Base-by-base conservation (phyloP, 2,797 vertebrate genomes). In the Cossypha dichroa region DNA sequence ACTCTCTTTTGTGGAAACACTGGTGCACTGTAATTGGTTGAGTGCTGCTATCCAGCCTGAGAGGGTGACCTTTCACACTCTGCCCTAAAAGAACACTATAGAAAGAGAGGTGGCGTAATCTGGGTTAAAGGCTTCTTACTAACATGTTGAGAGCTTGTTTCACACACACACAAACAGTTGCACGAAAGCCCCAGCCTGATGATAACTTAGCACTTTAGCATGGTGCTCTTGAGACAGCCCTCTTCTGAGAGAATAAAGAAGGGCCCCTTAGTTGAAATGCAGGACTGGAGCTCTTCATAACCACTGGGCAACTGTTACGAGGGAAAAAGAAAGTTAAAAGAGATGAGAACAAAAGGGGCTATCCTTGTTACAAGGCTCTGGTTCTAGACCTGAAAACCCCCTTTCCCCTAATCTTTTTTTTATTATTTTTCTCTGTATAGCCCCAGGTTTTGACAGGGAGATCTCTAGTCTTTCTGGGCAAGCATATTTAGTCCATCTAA, bases 71-170 rank as follows among this genome's bases (percentile, higher is more conserved):
- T 99, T 99, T 98, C 98, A 98, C 98, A 98, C 97, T 98, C 97
- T 97, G 98, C 97, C 97, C 98, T 98, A 97, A 98, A 99, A 98
- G 98, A 98, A 97, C 98, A 98, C 98, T 98, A 99, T 98, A 98
- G 98, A 98, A 98, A 97, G 97, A 98, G 98, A 98, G 98, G 98
- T 97, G 98, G 98, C 97, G 97, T 98, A 99, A 99, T 99, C 98
- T 98, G 98, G 98, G 98, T 98, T 99, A 99, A 99, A 99, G 98
- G 97, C 98, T 99, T 98, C 98, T 99, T 98, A 98, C 98, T 98
- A 98, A 98, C 98, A 98, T 97, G 98, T 98, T 97, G 97, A 98
- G 98, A 98, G 98, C 97, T 98, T 98, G 97, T 98, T 99, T 98
- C 98, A 98, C 97, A 98, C 98, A 98, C 91, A 98, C 98, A 98